Evolutionary conservation across 1,140 invertebrate species (phyloP), one percentile per base, ranked within the genome.

Genomic region (Drosophila punjabiensis): DNA sequence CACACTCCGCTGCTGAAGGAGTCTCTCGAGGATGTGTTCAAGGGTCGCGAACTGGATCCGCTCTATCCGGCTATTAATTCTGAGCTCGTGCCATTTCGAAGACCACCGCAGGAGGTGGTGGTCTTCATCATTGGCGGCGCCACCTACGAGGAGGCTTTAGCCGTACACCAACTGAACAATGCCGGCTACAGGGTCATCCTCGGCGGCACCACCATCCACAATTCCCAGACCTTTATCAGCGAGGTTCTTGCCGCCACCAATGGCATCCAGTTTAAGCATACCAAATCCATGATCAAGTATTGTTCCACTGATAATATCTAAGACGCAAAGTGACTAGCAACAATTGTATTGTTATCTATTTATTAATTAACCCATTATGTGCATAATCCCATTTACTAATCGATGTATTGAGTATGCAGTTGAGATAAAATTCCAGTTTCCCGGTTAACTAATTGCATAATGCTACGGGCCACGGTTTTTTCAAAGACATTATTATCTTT

Each of bases 111-210:
- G 92, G 98, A 99, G 93, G 95, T 99, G 5, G 97, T 99, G 53
- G 96, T 99, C 10, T 99, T 99, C 91, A 96, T 99, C 20, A 95
- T 99, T 75, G 99, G 99, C 24, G 99, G 99, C n/a, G 95, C 96
- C 20, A 99, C 99, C 0, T 99, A 99, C 91, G 99, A 99, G 93
- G 99, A 99, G 94, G 96, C 98, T 4, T 93, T 98, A 5, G 95
- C 96, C 52, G 96, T 99, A 9, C 96, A 99, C 93, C 95, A 96
- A 92, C 94, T 98, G 68, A 98, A 99, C 94, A 95, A 96, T 94
- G 94, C 94, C 78, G 96, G 96, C 8, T 96, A 97, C 39, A 95
- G 96, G 83, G 95, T 99, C 33, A 94, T 99, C 62, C 94, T 99
- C 0, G 98, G 98, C 33, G 98, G 98, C 43, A 99, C 98, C 7